Conservation (phyloP, 2,797 vertebrate genomes). For the Poliocrania exsul region DNA sequence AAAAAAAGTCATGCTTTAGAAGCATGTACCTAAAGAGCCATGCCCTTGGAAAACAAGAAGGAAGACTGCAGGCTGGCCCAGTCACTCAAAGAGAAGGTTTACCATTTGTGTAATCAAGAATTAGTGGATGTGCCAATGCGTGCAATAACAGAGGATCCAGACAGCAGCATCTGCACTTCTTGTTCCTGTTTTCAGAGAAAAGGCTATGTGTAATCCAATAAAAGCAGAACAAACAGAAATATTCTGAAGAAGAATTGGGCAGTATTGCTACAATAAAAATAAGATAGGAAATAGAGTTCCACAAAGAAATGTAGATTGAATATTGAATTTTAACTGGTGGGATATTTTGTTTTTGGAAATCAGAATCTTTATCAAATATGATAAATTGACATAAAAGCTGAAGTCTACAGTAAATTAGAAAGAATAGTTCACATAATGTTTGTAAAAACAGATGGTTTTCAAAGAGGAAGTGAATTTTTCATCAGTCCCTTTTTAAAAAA, state of each 20-base stretch:
- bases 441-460: not conserved
- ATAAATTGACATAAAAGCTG: not conserved
- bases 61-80: not conserved
- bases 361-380: not conserved
- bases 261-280: not conserved
- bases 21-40: accelerated
- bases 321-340: not conserved
- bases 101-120: not conserved
- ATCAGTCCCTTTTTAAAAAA: not conserved
- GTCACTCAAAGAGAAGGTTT: not conserved
- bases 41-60: not conserved
- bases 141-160: not conserved
- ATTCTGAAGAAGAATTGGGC: not conserved
- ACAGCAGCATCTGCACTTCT: not conserved
- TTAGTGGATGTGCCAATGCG: not conserved
- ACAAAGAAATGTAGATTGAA: not conserved
- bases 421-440: not conserved
- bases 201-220: not conserved
- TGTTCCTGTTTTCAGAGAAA: not conserved
- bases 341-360: not conserved
- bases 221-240: not conserved
- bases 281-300: not conserved
- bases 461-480: not conserved
- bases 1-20: not conserved
- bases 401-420: not conserved